Evolutionary conservation across 2,888 invertebrate species (phyloP).

Genomic region (Eupithecia subumbrata): DNA sequence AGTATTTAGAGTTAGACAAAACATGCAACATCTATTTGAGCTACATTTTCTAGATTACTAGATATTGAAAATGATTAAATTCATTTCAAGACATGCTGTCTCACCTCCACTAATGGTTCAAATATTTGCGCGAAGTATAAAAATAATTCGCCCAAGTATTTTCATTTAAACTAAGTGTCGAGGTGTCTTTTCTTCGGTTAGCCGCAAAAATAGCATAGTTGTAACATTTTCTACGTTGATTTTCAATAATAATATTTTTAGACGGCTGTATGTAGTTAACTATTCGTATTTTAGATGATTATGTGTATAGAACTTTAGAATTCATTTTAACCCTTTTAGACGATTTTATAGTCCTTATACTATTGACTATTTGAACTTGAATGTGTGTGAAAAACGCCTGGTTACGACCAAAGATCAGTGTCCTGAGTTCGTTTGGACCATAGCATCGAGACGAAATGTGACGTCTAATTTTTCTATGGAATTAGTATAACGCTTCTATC

Average conservation of each 20-base stretch:
- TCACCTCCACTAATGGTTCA: background rate
- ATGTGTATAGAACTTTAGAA: conserved; percentile 54
- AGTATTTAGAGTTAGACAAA: background rate
- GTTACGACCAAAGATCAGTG: background rate
- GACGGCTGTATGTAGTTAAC: conserved; percentile 70
- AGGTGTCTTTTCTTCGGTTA: background rate
- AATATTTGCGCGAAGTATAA: background rate
- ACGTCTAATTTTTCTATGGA: background rate
- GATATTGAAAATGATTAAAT: background rate
- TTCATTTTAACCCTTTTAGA: conserved; percentile 35
- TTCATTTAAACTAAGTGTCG: background rate
- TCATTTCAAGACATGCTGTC: background rate
- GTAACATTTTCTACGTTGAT: conserved; percentile 53
- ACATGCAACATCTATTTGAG: background rate
- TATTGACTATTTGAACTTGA: conserved; percentile 7
- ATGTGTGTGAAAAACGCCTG: background rate
- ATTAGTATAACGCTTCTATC: background rate
- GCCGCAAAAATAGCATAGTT: background rate
- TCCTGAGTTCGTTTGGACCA: background rate
- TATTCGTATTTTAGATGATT: conserved; percentile 61
- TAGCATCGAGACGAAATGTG: background rate
- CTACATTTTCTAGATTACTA: background rate
- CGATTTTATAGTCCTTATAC: conserved; percentile 28
- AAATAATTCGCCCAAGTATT: background rate
- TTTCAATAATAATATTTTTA: conserved; percentile 70